Conservation (phyloP, 37 sponge, comb jelly and placozoan species). For the Halichondria panicea region DNA sequence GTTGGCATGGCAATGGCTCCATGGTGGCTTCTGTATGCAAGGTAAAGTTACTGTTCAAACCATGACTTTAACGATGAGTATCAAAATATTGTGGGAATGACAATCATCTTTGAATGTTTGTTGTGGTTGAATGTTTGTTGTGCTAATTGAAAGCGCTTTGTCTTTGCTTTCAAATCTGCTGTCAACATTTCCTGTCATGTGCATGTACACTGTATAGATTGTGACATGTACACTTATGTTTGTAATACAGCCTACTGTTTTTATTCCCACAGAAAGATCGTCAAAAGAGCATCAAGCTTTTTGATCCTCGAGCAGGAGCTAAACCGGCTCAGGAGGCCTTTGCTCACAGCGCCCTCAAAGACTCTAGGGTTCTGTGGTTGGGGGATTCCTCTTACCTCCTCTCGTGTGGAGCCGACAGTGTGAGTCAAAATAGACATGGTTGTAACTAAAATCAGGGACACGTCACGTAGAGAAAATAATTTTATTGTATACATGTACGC, state of each 20-base stretch:
- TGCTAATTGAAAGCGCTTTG: too few species aligned
- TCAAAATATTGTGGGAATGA: background rate
- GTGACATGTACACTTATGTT: too few species aligned
- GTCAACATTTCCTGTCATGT: slow-evolving; percentile 3
- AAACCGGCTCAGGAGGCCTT: slow-evolving; percentile 35
- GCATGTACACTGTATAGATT: too few species aligned
- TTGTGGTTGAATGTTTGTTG: too few species aligned
- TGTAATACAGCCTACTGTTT: background rate
- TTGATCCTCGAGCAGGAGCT: slow-evolving; percentile 66
- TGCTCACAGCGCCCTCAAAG: slow-evolving; percentile 67
- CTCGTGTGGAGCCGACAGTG: slow-evolving; percentile 60
- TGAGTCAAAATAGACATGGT: slow-evolving; percentile 31
- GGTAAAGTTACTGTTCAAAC: too few species aligned
- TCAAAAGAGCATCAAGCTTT: slow-evolving; percentile 63
- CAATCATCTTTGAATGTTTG: background rate
- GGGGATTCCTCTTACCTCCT: slow-evolving; percentile 60
- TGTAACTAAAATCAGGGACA: too few species aligned
- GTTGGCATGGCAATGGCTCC: slow-evolving; percentile 73
- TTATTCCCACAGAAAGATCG: slow-evolving; percentile 11
- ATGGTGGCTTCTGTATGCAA: slow-evolving; percentile 72
- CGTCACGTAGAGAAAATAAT: too few species aligned
- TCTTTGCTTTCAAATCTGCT: slow-evolving; percentile 5
- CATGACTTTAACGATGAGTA: background rate
- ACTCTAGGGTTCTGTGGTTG: slow-evolving; percentile 60
- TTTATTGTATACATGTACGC: too few species aligned